Conservation (phyloP, 2,888 invertebrate genomes). For the Diarsia rubi region DNA sequence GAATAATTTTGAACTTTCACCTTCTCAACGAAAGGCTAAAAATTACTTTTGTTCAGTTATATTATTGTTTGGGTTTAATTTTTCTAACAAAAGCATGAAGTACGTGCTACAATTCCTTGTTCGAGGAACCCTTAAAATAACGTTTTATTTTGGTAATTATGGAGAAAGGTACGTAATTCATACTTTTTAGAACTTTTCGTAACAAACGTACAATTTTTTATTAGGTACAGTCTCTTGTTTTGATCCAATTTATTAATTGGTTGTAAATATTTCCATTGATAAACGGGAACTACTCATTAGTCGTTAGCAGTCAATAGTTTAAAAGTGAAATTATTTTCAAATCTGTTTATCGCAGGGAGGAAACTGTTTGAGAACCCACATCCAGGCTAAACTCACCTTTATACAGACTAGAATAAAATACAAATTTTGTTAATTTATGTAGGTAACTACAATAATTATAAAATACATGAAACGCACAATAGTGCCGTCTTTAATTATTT, state of each 20-base stretch:
- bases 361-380: no score
- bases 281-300: no score
- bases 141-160: conserved; percentile 26
- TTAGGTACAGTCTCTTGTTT: neutral
- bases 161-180: conserved; percentile 12
- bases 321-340: neutral
- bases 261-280: neutral
- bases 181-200: neutral
- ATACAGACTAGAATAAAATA: no score
- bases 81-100: conserved; percentile 44
- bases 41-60: conserved; percentile 35
- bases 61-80: conserved; percentile 44
- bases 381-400: no score
- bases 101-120: conserved; percentile 32
- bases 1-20: conserved; percentile 59
- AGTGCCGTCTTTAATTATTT: no score
- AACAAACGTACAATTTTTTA: neutral
- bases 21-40: conserved; percentile 27
- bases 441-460: no score
- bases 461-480: no score
- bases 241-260: neutral
- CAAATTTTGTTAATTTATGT: no score
- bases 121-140: conserved; percentile 19
- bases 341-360: no score
- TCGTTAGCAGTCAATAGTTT: neutral